Evolutionary conservation across 2,113 vertebrate genomes (phyloP).

Genomic region (Felis chaus): DNA sequence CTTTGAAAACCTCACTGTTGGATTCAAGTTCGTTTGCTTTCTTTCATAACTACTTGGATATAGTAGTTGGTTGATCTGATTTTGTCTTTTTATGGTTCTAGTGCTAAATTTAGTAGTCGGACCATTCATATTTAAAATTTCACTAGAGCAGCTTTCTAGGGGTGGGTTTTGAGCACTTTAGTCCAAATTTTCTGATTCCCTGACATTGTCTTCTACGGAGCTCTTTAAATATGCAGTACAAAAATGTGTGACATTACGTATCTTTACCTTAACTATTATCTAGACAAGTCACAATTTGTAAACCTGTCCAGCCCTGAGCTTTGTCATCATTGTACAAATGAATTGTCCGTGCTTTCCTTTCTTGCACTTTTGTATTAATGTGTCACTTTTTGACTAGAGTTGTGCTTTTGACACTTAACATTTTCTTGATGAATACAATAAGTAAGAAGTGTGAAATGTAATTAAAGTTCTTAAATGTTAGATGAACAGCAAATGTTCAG

Average conservation of each 20-base stretch:
- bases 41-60: constrained; percentile 47
- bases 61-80: constrained; percentile 49
- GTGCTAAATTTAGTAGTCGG: constrained; percentile 45
- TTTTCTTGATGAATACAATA: constrained; percentile 69
- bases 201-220: constrained; percentile 8
- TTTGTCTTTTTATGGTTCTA: constrained; percentile 40
- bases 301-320: constrained; percentile 44
- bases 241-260: constrained; percentile 53
- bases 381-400: constrained; percentile 64
- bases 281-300: constrained; percentile 63
- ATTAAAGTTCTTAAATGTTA: constrained; percentile 66
- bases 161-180: constrained; percentile 53
- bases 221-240: constrained; percentile 47
- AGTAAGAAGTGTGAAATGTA: constrained; percentile 66
- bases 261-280: not conserved
- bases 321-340: constrained; percentile 71
- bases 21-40: constrained; percentile 64
- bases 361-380: constrained; percentile 69
- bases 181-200: constrained; percentile 51
- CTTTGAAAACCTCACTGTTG: constrained; percentile 43
- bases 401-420: constrained; percentile 69
- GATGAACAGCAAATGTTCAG: constrained; percentile 77
- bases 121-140: constrained; percentile 29
- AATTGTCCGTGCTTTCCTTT: constrained; percentile 74
- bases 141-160: constrained; percentile 32